Percentiles rank a stretch among this genome's conserved stretches.
phyloP scores from a whole-genome alignment of 2,797 vertebrate genomes.

The Ficedula albicollis region DNA sequence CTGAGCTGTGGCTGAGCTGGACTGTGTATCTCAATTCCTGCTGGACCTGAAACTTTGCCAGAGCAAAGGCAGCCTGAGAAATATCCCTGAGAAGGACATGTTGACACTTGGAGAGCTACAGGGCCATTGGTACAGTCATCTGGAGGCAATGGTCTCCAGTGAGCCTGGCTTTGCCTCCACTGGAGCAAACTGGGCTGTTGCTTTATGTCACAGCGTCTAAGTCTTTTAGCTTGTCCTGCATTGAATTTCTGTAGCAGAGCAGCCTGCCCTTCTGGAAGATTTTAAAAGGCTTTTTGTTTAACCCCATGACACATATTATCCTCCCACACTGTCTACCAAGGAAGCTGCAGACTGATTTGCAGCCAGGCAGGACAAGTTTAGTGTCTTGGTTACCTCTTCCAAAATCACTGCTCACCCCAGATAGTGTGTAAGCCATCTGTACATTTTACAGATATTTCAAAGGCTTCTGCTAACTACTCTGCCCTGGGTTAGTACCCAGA shows the following conservation, averaged over 20 bases:
- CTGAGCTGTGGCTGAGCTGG: not conserved
- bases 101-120: not conserved
- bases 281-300: slow-evolving; percentile 21
- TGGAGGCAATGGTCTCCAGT: not conserved
- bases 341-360: not conserved
- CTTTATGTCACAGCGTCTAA: not conserved
- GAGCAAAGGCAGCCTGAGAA: not conserved
- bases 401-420: not conserved
- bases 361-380: not conserved
- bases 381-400: not conserved
- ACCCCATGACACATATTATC: not conserved
- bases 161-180: not conserved
- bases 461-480: not conserved
- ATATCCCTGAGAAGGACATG: not conserved
- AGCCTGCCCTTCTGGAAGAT: not conserved
- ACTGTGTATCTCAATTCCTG: not conserved
- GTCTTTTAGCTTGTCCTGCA: not conserved
- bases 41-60: not conserved
- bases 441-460: not conserved
- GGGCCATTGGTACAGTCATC: not conserved
- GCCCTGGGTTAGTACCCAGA: not conserved
- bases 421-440: not conserved
- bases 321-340: not conserved
- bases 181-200: not conserved
- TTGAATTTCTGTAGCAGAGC: not conserved